A percentile compares a stretch with the other conserved stretches of the same genome.
Evolutionary conservation across 2,888 invertebrate genomes (phyloP).

Genomic region (Trichopoda pennipes): DNA sequence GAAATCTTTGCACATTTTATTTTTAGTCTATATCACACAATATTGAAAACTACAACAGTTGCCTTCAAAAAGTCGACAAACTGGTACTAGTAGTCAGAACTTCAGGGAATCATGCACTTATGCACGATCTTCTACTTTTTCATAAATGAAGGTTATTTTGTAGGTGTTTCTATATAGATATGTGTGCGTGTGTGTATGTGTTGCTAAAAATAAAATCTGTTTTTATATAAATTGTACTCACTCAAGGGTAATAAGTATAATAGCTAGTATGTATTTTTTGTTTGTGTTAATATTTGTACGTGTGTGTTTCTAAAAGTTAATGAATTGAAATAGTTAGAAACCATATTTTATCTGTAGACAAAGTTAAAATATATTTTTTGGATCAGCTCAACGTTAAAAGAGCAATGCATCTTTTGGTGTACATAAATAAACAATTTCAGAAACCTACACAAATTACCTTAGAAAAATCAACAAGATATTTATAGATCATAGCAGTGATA

Average conservation of each 20-base stretch:
- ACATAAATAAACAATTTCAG: slow-evolving; percentile 11
- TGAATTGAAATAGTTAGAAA: slow-evolving; percentile 29
- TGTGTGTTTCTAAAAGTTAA: neutral
- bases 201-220: slow-evolving; percentile 57
- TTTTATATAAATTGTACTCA: slow-evolving; percentile 60
- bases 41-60: no score
- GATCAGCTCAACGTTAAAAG: slow-evolving; percentile 45
- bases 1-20: no score
- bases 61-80: no score
- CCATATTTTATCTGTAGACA: slow-evolving; percentile 55
- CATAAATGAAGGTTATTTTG: slow-evolving; percentile 5
- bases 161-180: no score
- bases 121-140: neutral
- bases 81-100: neutral
- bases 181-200: no score
- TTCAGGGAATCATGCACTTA: neutral
- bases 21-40: no score
- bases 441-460: neutral
- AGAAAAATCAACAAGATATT: no score
- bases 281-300: neutral
- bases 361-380: slow-evolving; percentile 54
- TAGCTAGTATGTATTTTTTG: slow-evolving; percentile 20
- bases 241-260: slow-evolving; percentile 58
- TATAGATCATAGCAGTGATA: no score
- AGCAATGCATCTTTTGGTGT: slow-evolving; percentile 23